Evolutionary conservation across 35 echinoderm and acorn worm species (phyloP).

Genomic region (Ptychodera flava): DNA sequence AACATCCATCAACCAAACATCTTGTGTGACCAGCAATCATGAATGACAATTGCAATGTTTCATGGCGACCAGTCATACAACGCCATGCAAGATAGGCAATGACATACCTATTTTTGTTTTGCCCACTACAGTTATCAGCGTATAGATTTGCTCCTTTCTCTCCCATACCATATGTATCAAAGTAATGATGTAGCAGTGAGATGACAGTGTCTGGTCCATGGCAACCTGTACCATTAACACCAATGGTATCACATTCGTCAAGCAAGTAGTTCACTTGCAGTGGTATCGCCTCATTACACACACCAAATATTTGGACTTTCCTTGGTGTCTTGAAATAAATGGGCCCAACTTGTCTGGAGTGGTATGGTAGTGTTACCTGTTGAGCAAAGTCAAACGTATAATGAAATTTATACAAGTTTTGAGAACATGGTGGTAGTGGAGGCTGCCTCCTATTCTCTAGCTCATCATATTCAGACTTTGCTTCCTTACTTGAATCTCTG

Average conservation of each 20-base stretch:
- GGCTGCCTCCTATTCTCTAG: neutral
- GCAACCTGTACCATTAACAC: neutral
- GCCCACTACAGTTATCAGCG: neutral
- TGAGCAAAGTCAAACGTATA: neutral
- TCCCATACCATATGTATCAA: neutral
- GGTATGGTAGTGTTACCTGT: neutral
- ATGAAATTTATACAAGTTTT: neutral
- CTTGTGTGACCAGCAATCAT: neutral
- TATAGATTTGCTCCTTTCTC: neutral
- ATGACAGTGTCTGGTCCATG: neutral
- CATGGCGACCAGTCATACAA: neutral
- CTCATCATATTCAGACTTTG: neutral
- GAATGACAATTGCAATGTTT: neutral
- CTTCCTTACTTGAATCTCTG: neutral
- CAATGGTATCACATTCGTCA: neutral
- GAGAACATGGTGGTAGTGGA: neutral
- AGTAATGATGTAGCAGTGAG: neutral
- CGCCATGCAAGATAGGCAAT: neutral
- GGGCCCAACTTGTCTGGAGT: neutral
- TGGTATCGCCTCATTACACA: neutral
- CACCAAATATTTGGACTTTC: neutral
- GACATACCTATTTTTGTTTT: neutral
- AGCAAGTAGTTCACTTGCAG: neutral
- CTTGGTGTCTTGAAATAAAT: neutral
- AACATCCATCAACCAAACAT: neutral